Percentiles rank a stretch among this genome's conserved stretches.
Conservation (phyloP, 1,140 invertebrate species). For the Leptopilina clavipes region DNA sequence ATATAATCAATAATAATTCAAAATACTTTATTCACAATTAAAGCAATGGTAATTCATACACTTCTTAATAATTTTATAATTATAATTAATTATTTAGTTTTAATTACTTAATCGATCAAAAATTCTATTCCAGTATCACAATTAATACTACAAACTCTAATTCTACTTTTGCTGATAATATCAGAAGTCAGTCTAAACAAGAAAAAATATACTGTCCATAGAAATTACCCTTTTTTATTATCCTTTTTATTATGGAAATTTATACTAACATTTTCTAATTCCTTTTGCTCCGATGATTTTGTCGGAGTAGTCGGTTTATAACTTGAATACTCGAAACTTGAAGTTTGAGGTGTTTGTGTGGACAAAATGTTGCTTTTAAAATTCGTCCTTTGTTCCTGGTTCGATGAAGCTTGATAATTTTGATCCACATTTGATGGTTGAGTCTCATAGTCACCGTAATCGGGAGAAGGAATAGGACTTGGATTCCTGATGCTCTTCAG, state of each 20-base stretch:
- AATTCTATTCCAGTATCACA: neutral
- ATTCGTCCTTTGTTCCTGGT: constrained; percentile 49
- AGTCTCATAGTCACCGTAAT: constrained; percentile 62
- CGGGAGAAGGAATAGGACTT: constrained; percentile 43
- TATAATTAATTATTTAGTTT: too few relatives aligned
- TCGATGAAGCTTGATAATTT: constrained; percentile 38
- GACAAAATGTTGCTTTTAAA: constrained; percentile 53
- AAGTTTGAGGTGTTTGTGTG: constrained; percentile 56
- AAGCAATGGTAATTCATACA: too few relatives aligned
- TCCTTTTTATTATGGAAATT: constrained; percentile 58
- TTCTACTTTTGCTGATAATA: neutral
- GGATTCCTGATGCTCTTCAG: constrained; percentile 50
- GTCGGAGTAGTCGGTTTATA: constrained; percentile 55
- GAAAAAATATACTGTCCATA: neutral
- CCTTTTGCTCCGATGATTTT: constrained; percentile 51
- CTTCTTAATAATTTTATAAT: too few relatives aligned
- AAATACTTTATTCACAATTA: too few relatives aligned
- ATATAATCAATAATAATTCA: too few relatives aligned
- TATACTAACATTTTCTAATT: constrained; percentile 52
- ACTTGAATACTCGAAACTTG: constrained; percentile 62
- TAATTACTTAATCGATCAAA: neutral
- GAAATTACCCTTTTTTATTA: neutral
- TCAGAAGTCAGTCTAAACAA: neutral
- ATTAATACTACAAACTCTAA: neutral
- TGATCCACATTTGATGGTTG: constrained; percentile 37